Evolutionary conservation across 2,888 invertebrate genomes (phyloP).

Genomic region (Elmis aenea): DNA sequence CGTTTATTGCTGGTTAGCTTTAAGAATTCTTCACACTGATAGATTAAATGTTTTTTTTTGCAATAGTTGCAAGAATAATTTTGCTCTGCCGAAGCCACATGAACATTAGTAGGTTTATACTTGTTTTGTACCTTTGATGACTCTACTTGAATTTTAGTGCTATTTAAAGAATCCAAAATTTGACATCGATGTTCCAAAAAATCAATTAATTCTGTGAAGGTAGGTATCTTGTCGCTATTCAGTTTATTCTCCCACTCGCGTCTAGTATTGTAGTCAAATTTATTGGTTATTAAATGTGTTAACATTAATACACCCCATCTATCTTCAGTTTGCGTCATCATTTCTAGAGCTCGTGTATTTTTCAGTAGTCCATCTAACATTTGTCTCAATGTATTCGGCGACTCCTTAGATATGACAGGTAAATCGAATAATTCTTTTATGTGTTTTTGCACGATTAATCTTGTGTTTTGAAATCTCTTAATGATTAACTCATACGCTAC

Average conservation of each 20-base stretch:
- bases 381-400: slow-evolving; percentile 1
- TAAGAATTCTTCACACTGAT: not conserved
- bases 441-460: slow-evolving; percentile 2
- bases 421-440: not conserved
- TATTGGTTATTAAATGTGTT: slow-evolving; percentile 2
- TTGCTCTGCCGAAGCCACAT: too few species aligned
- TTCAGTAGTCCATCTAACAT: not conserved
- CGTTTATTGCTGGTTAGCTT: not conserved
- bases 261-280: slow-evolving; percentile 6
- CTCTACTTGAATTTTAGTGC: too few species aligned
- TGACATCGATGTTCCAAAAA: not conserved
- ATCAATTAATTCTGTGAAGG: slow-evolving; percentile 3
- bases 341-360: slow-evolving; percentile 2
- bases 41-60: not conserved
- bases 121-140: too few species aligned
- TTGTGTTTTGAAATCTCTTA: slow-evolving; percentile 3
- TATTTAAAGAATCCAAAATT: not conserved
- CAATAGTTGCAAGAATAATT: too few species aligned
- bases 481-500: slow-evolving; percentile 3
- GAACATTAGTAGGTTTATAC: too few species aligned
- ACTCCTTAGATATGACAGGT: not conserved
- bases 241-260: slow-evolving; percentile 7
- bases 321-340: slow-evolving; percentile 1
- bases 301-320: slow-evolving; percentile 8
- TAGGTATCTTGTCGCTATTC: slow-evolving; percentile 1